phyloP scores from a whole-genome alignment of 2,113 vertebrate genomes.

The Alligator sinensis region DNA sequence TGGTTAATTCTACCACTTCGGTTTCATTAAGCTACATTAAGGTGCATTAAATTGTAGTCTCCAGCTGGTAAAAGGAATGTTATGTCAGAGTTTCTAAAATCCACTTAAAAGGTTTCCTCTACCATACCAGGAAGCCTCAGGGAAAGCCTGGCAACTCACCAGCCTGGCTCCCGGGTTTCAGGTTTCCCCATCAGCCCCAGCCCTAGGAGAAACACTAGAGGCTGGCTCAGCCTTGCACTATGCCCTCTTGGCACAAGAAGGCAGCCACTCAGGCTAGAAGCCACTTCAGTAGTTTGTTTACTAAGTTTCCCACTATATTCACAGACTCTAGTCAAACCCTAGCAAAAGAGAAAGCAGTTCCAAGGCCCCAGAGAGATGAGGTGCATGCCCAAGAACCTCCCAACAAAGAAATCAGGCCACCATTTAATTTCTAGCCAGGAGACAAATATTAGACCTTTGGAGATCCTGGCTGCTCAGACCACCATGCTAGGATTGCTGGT shows the following conservation, averaged over 20 bases:
- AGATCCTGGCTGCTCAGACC: not conserved
- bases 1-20: not conserved
- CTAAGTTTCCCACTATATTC: not conserved
- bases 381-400: not conserved
- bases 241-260: not conserved
- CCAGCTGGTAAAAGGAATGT: not conserved
- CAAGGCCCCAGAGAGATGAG: not conserved
- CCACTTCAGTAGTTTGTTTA: accelerated
- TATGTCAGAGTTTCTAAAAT: constrained; percentile 28
- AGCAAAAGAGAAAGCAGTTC: not conserved
- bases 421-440: not conserved
- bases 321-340: not conserved
- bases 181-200: not conserved
- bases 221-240: not conserved
- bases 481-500: not conserved
- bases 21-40: not conserved
- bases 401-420: not conserved
- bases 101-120: not conserved
- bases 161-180: not conserved
- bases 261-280: not conserved
- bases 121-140: not conserved
- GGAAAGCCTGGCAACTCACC: not conserved
- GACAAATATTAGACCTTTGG: not conserved
- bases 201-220: not conserved
- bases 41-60: constrained; percentile 3